A percentile compares a stretch with the other conserved stretches of the same genome.
phyloP scores from a whole-genome alignment of 2,113 vertebrate genomes.

The Otolemur garnettii region DNA sequence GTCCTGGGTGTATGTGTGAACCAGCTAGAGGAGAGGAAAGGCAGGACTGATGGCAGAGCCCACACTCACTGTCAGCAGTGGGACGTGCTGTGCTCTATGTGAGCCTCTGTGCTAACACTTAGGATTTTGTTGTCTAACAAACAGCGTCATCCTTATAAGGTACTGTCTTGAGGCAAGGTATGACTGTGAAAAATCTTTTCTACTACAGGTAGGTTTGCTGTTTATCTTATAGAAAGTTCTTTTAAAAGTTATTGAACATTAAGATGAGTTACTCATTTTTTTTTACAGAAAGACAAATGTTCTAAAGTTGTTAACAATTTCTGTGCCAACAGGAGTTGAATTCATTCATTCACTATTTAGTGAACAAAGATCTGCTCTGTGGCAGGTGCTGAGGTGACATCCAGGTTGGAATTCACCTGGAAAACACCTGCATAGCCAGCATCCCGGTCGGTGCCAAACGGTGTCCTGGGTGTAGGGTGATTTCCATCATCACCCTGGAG shows the following conservation, averaged over 20 bases:
- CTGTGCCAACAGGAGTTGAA: constrained; percentile 48
- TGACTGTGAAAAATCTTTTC: neutral
- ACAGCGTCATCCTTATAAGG: neutral
- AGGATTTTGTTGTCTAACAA: neutral
- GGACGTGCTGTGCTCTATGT: neutral
- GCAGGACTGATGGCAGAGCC: no score
- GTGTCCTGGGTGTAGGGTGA: neutral
- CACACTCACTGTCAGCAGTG: neutral
- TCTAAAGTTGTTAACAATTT: constrained; percentile 50
- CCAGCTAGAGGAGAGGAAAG: neutral
- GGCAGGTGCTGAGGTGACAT: constrained; percentile 59
- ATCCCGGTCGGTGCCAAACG: neutral
- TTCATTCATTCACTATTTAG: constrained; percentile 8
- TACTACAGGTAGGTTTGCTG: neutral
- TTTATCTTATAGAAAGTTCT: constrained; percentile 18
- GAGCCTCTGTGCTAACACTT: neutral
- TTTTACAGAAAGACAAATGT: constrained; percentile 55
- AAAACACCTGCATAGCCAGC: neutral
- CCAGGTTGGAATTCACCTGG: neutral
- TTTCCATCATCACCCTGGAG: neutral
- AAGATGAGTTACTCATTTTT: constrained; percentile 56
- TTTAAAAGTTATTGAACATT: constrained; percentile 23
- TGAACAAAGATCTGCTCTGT: constrained; percentile 65
- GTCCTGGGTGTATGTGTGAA: rapidly evolving
- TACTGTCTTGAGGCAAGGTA: neutral